Evolutionary conservation across 35 echinoderm and acorn worm genomes (phyloP).

Genomic region (Apostichopus californicus): DNA sequence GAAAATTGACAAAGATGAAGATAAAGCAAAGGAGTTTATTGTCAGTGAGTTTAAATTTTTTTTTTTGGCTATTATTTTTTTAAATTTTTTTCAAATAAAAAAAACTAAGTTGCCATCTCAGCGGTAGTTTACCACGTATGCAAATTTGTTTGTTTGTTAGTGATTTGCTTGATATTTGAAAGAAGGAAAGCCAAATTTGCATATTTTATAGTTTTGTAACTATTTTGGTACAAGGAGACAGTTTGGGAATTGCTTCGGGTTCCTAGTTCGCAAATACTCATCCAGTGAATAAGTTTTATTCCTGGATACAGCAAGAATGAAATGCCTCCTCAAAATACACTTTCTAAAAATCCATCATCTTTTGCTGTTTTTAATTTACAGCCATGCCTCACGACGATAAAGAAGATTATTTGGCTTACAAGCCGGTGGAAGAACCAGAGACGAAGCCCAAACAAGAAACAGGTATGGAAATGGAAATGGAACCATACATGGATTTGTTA

Average conservation of each 20-base stretch:
- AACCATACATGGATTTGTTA: neutral
- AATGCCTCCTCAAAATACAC: too few relatives aligned
- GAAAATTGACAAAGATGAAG: conserved; percentile 36
- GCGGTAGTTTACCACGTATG: too few relatives aligned
- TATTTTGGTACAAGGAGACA: neutral
- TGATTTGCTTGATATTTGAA: neutral
- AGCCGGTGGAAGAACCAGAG: conserved; percentile 70
- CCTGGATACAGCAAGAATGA: too few relatives aligned
- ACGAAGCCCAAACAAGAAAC: conserved; percentile 38
- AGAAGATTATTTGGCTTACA: conserved; percentile 68
- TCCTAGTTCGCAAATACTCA: too few relatives aligned
- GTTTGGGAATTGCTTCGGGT: too few relatives aligned
- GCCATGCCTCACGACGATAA: conserved; percentile 68
- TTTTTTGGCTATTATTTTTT: neutral
- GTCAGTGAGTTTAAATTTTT: conserved; percentile 67
- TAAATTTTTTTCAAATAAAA: neutral
- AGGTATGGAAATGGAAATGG: neutral
- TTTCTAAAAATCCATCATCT: too few relatives aligned
- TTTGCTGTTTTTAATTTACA: neutral
- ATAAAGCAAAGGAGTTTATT: conserved; percentile 75
- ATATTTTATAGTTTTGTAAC: neutral
- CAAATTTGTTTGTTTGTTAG: too few relatives aligned
- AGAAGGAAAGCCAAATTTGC: neutral
- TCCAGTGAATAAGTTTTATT: too few relatives aligned
- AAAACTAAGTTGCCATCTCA: too few relatives aligned